Conservation (phyloP, 2,113 vertebrate genomes). For the Enhydra lutris region DNA sequence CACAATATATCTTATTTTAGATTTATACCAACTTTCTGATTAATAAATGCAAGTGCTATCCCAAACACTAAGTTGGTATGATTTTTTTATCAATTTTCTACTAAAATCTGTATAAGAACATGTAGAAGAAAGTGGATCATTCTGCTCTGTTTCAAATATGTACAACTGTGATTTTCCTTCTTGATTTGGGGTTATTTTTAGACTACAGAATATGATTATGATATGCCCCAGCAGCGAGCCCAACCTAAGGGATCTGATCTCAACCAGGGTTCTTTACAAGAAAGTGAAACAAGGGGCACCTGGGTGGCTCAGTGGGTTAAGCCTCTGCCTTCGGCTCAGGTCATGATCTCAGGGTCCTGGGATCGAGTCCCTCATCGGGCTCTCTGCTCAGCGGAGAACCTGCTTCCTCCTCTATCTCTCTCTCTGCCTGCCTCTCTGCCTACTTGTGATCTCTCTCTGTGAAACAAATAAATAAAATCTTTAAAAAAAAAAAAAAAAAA, state of each 20-base stretch:
- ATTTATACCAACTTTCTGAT: not conserved
- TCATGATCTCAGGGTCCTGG: no score
- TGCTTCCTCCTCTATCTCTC: no score
- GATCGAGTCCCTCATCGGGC: no score
- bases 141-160: not conserved
- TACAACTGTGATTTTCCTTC: not conserved
- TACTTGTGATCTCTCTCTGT: no score
- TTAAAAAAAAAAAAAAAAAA: no score
- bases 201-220: not conserved
- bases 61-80: not conserved
- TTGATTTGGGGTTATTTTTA: not conserved
- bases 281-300: accelerated
- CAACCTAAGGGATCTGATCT: not conserved
- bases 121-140: not conserved
- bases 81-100: not conserved
- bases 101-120: not conserved
- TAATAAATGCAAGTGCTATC: not conserved
- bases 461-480: no score
- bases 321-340: no score
- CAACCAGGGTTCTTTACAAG: not conserved
- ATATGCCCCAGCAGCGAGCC: not conserved
- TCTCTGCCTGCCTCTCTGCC: no score
- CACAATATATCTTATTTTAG: not conserved
- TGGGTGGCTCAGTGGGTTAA: no score
- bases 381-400: no score